phyloP scores from a whole-genome alignment of 2,888 invertebrate genomes.

The Plemyria rubiginata region DNA sequence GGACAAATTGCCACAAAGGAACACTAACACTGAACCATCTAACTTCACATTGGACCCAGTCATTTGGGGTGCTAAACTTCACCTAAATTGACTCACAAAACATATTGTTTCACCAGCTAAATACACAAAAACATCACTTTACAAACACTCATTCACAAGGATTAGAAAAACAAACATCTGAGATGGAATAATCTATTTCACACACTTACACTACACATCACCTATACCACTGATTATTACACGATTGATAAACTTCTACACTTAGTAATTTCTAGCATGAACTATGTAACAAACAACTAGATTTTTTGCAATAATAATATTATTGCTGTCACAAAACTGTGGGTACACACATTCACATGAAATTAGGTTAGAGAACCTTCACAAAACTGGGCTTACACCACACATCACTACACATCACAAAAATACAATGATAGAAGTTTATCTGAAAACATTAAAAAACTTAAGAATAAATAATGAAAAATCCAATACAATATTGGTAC shows the following conservation, averaged over 20 bases:
- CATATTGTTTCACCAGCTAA: slow-evolving; percentile 21
- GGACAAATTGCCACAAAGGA: slow-evolving; percentile 22
- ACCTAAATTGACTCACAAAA: slow-evolving; percentile 31
- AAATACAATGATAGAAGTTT: slow-evolving; percentile 52
- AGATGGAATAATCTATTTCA: slow-evolving; percentile 81
- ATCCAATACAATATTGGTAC: slow-evolving; percentile 41
- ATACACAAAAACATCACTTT: slow-evolving; percentile 38
- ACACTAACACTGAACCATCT: slow-evolving; percentile 28
- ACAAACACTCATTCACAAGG: slow-evolving; percentile 64
- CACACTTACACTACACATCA: slow-evolving; percentile 83
- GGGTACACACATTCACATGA: slow-evolving; percentile 67
- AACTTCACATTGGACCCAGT: slow-evolving; percentile 22
- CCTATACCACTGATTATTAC: slow-evolving; percentile 78
- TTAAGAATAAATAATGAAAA: slow-evolving; percentile 47
- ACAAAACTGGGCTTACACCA: slow-evolving; percentile 67
- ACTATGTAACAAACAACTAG: slow-evolving; percentile 41
- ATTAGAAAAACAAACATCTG: slow-evolving; percentile 79
- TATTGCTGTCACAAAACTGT: slow-evolving; percentile 72
- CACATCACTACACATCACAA: slow-evolving; percentile 81
- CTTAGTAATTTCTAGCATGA: slow-evolving; percentile 66
- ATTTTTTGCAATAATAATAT: slow-evolving; percentile 54
- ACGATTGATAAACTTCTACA: slow-evolving; percentile 66
- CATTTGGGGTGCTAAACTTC: slow-evolving; percentile 22
- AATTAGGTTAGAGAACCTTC: slow-evolving; percentile 55
- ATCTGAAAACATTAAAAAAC: slow-evolving; percentile 60